phyloP scores from a whole-genome alignment of 1,140 invertebrate genomes.

The Drosophila triauraria region DNA sequence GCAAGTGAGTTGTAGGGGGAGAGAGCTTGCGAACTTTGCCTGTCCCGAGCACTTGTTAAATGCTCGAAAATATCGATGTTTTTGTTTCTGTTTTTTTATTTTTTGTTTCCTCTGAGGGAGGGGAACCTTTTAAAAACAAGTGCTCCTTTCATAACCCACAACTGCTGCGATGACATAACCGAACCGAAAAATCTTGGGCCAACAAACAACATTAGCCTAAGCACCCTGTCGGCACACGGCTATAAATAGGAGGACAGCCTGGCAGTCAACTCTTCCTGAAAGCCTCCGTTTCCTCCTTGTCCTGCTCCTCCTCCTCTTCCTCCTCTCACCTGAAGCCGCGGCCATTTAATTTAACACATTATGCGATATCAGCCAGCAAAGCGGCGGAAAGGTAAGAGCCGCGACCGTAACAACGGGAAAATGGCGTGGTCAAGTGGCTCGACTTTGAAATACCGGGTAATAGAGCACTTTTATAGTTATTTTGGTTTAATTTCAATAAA shows the following conservation, averaged over 20 bases:
- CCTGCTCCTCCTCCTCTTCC: too few relatives aligned
- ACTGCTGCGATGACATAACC: conserved; percentile 40
- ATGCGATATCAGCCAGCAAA: conserved; percentile 47
- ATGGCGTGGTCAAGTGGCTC: too few relatives aligned
- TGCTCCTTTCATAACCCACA: conserved; percentile 17
- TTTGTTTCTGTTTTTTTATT: background rate
- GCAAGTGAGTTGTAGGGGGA: background rate
- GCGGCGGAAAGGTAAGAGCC: conserved; percentile 12
- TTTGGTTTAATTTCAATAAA: background rate
- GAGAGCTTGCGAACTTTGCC: conserved; percentile 37
- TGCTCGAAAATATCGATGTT: conserved; percentile 43
- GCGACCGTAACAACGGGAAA: background rate
- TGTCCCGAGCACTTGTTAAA: conserved; percentile 50
- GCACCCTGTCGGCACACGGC: conserved; percentile 35
- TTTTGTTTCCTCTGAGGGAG: background rate
- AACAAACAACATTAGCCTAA: conserved; percentile 43
- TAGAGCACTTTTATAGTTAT: too few relatives aligned
- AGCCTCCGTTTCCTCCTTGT: too few relatives aligned
- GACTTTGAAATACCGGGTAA: conserved; percentile 5
- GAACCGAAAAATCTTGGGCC: conserved; percentile 41
- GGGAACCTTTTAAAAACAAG: background rate
- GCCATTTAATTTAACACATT: conserved; percentile 54
- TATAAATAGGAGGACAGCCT: conserved; percentile 40
- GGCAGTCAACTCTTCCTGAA: conserved; percentile 21
- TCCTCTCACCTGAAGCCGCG: conserved; percentile 7